Conservation (phyloP, 2,797 vertebrate genomes). For the Tiaroga cobitis region DNA sequence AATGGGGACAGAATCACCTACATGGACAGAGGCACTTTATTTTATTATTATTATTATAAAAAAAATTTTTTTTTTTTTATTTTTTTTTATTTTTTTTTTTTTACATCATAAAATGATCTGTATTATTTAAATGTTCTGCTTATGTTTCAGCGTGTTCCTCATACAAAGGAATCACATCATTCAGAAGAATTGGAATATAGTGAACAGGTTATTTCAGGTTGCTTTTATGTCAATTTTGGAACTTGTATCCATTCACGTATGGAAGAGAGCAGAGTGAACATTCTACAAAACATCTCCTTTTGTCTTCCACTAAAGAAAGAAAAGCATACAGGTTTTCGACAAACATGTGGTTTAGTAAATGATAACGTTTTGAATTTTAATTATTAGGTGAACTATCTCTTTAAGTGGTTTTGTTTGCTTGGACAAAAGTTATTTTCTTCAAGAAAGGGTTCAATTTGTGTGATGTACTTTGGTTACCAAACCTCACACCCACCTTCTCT, state of each 20-base stretch:
- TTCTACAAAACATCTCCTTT: neutral
- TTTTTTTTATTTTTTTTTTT: neutral
- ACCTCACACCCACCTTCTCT: conserved; percentile 14
- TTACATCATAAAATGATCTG: neutral
- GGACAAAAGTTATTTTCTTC: conserved; percentile 6
- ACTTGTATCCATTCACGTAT: neutral
- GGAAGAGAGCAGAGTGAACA: neutral
- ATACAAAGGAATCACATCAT: neutral
- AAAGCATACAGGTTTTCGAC: neutral
- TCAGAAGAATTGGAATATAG: neutral
- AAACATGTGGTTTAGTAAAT: neutral
- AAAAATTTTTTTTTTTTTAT: neutral
- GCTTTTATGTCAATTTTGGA: neutral
- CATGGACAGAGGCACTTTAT: neutral
- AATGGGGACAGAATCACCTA: neutral
- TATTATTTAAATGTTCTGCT: neutral
- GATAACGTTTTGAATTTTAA: neutral
- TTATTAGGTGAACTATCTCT: neutral
- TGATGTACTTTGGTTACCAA: conserved; percentile 9
- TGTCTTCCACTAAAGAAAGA: neutral
- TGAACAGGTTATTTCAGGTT: neutral
- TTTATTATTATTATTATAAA: no score
- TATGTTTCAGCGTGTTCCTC: neutral
- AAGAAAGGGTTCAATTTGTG: neutral
- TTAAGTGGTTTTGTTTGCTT: conserved; percentile 1